These are phyloP conservation scores for Meloe dianella DNA, from an alignment of 2,888 invertebrate species.

Conservation along the genomic window DNA sequence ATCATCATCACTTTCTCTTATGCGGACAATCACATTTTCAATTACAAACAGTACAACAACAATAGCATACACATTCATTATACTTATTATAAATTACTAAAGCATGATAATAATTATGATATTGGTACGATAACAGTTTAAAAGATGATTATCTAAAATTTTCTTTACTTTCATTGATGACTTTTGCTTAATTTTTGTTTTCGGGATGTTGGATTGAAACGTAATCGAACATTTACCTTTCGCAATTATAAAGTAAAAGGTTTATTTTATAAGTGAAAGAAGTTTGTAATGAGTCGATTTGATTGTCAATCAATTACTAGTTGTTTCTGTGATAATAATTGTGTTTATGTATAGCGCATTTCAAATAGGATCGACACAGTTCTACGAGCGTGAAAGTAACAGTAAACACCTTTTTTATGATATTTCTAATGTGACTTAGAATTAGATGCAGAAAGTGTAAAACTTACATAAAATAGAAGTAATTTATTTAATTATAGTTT, in stretches of 20 bases:
- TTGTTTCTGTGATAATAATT: neutral
- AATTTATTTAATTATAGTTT: neutral
- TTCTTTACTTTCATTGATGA: neutral
- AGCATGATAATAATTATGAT: slow-evolving; percentile 1
- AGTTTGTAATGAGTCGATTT: neutral
- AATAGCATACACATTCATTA: neutral
- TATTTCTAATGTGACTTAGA: neutral
- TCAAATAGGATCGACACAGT: neutral
- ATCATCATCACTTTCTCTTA: slow-evolving; percentile 11
- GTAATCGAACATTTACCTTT: neutral
- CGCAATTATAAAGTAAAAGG: slow-evolving; percentile 3
- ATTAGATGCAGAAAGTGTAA: neutral
- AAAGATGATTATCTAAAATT: neutral
- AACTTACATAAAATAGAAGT: neutral
- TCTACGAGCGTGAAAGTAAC: slow-evolving; percentile 10
- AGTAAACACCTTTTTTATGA: slow-evolving; percentile 1
- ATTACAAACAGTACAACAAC: neutral
- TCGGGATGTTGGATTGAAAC: neutral
- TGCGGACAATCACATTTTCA: slow-evolving; percentile 13
- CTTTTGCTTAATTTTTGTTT: neutral
- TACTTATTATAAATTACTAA: neutral
- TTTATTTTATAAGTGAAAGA: slow-evolving; percentile 6
- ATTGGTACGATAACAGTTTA: neutral
- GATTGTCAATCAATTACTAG: neutral
- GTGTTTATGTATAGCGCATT: neutral